Percentiles rank a stretch among this genome's conserved stretches.
Evolutionary conservation across 2,888 invertebrate species (phyloP).

Genomic region (Acanthoscelides obtectus): DNA sequence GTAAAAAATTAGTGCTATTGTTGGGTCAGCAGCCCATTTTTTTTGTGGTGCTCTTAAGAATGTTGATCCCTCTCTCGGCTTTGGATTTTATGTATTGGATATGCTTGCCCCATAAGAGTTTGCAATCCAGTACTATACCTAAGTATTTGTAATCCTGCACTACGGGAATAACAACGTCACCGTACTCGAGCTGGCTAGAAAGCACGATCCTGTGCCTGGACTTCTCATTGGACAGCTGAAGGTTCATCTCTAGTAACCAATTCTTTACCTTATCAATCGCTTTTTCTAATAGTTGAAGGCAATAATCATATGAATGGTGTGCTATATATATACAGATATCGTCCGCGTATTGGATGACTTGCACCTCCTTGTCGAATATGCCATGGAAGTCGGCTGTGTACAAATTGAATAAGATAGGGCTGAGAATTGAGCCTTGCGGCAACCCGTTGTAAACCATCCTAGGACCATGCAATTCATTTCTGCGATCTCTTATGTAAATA

Average conservation of each 20-base stretch:
- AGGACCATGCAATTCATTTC: not conserved
- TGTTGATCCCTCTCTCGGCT: no score
- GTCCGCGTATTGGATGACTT: not conserved
- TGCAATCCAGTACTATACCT: no score
- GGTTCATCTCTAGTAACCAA: not conserved
- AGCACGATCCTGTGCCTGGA: no score
- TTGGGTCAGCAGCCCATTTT: no score
- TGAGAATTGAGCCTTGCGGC: not conserved
- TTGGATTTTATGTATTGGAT: no score
- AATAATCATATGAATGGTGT: not conserved
- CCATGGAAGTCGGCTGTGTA: not conserved
- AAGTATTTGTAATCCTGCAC: no score
- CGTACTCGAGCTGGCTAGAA: no score
- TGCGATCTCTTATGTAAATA: not conserved
- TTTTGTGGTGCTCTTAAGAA: no score
- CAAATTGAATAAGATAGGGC: not conserved
- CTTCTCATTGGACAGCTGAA: not conserved
- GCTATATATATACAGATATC: not conserved
- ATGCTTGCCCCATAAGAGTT: no score
- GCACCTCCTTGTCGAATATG: not conserved
- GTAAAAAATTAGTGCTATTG: no score
- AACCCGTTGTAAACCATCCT: not conserved
- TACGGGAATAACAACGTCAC: no score
- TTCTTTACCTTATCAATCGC: no score
- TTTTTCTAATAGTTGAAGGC: not conserved